These are phyloP conservation scores for Pterocles burchelli DNA, from an alignment of 2,113 vertebrate species.

Conservation along the genomic window DNA sequence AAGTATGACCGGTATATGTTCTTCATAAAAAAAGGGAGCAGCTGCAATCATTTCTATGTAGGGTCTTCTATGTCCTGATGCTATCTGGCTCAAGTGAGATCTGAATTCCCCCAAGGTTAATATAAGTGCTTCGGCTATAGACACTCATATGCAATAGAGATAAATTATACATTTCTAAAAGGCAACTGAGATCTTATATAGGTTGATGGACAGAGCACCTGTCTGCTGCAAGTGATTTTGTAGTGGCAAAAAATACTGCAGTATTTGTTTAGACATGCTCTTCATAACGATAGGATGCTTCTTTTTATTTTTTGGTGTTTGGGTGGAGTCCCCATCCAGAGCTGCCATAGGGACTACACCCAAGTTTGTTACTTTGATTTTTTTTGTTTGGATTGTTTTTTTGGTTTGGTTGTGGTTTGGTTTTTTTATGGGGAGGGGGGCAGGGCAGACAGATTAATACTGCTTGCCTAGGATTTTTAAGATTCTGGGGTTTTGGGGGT, in stretches of 20 bases:
- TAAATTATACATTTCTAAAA: not conserved
- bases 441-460: not conserved
- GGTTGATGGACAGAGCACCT: not conserved
- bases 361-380: not conserved
- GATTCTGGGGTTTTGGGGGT: not conserved
- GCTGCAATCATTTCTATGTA: not conserved
- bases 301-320: not conserved
- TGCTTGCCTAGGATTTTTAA: not conserved
- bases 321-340: not conserved
- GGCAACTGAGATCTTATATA: not conserved
- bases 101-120: not conserved
- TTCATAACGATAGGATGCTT: not conserved
- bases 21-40: not conserved
- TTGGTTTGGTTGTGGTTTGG: not conserved
- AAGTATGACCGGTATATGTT: not conserved
- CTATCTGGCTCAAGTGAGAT: not conserved
- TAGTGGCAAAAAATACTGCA: not conserved
- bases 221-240: not conserved
- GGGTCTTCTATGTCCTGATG: not conserved
- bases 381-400: not conserved
- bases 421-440: fast-evolving
- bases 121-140: not conserved
- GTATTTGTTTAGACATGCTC: not conserved
- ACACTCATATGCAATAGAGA: not conserved
- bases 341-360: not conserved